phyloP scores from a whole-genome alignment of 2,888 invertebrate genomes.

The Agonopterix heracliana region DNA sequence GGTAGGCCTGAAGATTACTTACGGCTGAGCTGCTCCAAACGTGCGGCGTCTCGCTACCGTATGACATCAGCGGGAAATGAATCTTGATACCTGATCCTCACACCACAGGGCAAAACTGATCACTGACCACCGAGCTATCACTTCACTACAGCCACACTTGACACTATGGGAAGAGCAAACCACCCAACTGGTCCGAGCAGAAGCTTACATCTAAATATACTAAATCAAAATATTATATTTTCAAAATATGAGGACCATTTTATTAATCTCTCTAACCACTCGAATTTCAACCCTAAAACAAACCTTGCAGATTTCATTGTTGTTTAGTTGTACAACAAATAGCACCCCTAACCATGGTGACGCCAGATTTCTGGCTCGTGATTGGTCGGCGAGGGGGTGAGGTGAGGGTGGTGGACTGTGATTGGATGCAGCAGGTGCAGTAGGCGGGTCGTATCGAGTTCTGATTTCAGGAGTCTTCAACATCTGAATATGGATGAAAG shows the following conservation, averaged over 20 bases:
- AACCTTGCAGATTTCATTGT: not conserved
- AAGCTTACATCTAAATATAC: constrained; percentile 35
- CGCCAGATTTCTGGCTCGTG: constrained; percentile 51
- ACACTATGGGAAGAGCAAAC: not conserved
- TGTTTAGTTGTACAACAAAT: constrained; percentile 1
- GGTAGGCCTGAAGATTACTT: too few relatives aligned
- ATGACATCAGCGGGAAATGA: constrained; percentile 76
- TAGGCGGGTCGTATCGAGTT: constrained; percentile 52
- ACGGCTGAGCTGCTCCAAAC: constrained; percentile 72
- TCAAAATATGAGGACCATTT: constrained; percentile 36
- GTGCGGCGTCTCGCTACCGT: constrained; percentile 73
- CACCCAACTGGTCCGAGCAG: constrained; percentile 19
- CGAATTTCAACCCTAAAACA: constrained; percentile 20
- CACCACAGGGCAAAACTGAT: constrained; percentile 26
- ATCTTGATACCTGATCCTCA: constrained; percentile 59
- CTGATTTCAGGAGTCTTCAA: constrained; percentile 22
- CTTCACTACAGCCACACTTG: not conserved
- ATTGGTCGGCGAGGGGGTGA: constrained; percentile 51
- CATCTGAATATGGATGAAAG: constrained; percentile 1
- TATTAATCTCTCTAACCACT: constrained; percentile 38
- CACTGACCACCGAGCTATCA: constrained; percentile 18
- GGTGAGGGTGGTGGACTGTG: constrained; percentile 33
- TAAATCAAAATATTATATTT: constrained; percentile 58
- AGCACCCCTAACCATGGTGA: constrained; percentile 36
- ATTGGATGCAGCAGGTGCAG: constrained; percentile 58